phyloP scores from a whole-genome alignment of 1,140 invertebrate species.

The Leptopilina boulardi region DNA sequence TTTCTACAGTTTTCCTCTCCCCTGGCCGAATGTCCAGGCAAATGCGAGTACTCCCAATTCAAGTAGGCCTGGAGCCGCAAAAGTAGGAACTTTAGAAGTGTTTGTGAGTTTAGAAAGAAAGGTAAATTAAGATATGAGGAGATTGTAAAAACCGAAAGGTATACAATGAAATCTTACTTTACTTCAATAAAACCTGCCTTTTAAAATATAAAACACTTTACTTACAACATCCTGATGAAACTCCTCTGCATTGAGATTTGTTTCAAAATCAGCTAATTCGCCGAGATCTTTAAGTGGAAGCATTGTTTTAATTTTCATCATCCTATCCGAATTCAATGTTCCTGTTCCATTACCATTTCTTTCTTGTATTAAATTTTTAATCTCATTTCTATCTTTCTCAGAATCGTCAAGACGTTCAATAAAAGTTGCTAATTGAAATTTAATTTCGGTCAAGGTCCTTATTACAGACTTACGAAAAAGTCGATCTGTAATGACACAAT shows the following conservation, averaged over 20 bases:
- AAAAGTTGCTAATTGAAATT: not conserved
- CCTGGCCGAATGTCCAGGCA: no score
- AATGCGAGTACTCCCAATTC: no score
- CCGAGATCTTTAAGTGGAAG: not conserved
- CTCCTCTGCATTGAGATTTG: not conserved
- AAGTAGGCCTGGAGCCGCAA: no score
- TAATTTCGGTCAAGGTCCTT: not conserved
- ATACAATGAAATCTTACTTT: no score
- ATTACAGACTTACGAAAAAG: not conserved
- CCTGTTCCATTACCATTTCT: not conserved
- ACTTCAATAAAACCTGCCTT: no score
- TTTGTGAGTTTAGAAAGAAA: no score
- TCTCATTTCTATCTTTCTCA: not conserved
- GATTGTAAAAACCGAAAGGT: no score
- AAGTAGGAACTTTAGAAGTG: no score
- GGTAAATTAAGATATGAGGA: no score
- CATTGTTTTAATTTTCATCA: not conserved
- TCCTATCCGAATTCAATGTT: not conserved
- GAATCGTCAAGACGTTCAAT: not conserved
- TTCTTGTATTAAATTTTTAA: not conserved
- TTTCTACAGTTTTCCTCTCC: no score
- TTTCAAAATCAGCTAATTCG: not conserved
- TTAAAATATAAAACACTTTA: not conserved
- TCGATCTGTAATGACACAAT: not conserved
- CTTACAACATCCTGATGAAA: not conserved